phyloP scores from a whole-genome alignment of 2,888 invertebrate species.

The Julus scanicus region DNA sequence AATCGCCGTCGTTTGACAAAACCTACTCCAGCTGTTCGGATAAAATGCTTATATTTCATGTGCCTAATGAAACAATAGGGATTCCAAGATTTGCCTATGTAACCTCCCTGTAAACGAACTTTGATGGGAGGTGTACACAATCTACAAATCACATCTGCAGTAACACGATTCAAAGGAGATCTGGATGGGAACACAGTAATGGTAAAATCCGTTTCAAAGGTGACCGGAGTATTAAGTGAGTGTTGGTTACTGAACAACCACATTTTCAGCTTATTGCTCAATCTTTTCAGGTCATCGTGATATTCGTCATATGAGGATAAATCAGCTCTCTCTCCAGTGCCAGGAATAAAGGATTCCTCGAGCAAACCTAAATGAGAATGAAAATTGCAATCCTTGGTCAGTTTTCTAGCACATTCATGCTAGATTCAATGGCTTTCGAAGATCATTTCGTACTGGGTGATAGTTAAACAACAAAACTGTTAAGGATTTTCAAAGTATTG shows the following conservation, averaged over 20 bases:
- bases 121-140: constrained; percentile 31
- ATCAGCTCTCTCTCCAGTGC: not conserved
- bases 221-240: not conserved
- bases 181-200: not conserved
- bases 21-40: not conserved
- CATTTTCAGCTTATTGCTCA: constrained; percentile 12
- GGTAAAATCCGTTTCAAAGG: constrained; percentile 15
- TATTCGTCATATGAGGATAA: constrained; percentile 2
- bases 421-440: constrained; percentile 35
- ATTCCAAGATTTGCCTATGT: constrained; percentile 11
- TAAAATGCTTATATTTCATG: constrained; percentile 24
- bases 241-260: constrained; percentile 17
- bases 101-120: not conserved
- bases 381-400: constrained; percentile 39
- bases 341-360: not conserved
- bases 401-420: constrained; percentile 1
- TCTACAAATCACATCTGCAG: constrained; percentile 17
- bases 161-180: not conserved
- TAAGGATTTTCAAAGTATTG: not conserved
- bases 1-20: not conserved
- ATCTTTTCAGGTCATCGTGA: not conserved
- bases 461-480: not conserved
- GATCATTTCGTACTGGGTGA: not conserved
- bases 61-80: constrained; percentile 17
- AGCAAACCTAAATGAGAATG: constrained; percentile 21